Conservation (phyloP, 2,113 vertebrate species). For the Spea bombifrons region DNA sequence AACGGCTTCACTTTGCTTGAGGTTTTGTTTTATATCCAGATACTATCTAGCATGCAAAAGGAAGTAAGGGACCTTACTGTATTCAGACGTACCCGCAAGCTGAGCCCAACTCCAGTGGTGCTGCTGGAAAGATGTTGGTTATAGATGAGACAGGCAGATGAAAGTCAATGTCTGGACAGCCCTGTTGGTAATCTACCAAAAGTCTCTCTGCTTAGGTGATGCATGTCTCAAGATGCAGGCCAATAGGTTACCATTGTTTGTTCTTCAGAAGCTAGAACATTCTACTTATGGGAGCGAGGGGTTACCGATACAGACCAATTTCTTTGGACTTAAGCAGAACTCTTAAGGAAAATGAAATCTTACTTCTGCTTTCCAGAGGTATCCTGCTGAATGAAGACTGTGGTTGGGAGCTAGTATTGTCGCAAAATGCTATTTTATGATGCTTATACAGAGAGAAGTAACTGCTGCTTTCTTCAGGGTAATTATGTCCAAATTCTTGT, state of each 20-base stretch:
- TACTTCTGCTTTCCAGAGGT: constrained; percentile 67
- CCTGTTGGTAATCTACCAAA: constrained; percentile 30
- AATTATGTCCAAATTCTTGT: constrained; percentile 68
- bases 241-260: constrained; percentile 37
- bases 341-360: constrained; percentile 53
- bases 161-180: constrained; percentile 1
- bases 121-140: constrained; percentile 14
- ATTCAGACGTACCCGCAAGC: constrained; percentile 28
- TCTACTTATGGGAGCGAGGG: constrained; percentile 52
- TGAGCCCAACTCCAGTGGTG: constrained; percentile 34
- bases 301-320: constrained; percentile 67
- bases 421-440: constrained; percentile 52
- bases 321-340: constrained; percentile 42
- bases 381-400: constrained; percentile 63
- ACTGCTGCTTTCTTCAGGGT: constrained; percentile 82
- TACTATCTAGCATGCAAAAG: constrained; percentile 44
- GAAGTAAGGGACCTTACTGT: constrained; percentile 37
- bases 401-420: constrained; percentile 53
- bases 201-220: constrained; percentile 24
- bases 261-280: constrained; percentile 15
- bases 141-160: background rate
- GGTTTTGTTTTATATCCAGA: constrained; percentile 32
- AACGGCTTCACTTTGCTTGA: constrained; percentile 48
- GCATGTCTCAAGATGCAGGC: constrained; percentile 44
- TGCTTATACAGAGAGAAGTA: constrained; percentile 58